A percentile compares a stretch with the other conserved stretches of the same genome.
Evolutionary conservation across 2,888 invertebrate species (phyloP).

Genomic region (Drosophila imparisetae): DNA sequence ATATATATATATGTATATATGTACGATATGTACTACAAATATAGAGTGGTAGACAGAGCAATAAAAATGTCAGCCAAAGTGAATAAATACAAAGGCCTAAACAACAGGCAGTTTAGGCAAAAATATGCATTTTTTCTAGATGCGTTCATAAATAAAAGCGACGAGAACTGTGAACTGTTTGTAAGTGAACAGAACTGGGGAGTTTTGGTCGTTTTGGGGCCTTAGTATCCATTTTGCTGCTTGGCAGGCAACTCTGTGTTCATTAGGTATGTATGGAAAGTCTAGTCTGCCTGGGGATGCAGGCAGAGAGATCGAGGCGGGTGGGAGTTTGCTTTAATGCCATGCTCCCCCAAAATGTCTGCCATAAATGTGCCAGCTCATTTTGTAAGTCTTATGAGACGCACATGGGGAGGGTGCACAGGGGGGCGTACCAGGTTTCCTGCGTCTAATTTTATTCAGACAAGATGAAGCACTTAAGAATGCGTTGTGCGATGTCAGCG

Average conservation of each 20-base stretch:
- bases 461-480: conserved; percentile 81
- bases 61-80: conserved; percentile 64
- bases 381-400: conserved; percentile 45
- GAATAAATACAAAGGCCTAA: conserved; percentile 55
- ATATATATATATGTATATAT: not conserved
- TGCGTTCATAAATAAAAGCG: conserved; percentile 61
- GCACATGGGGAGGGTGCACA: not conserved
- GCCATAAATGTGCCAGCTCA: conserved; percentile 79
- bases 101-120: conserved; percentile 47
- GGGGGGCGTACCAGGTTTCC: conserved; percentile 28
- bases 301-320: conserved; percentile 9
- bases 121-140: conserved; percentile 73
- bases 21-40: conserved; percentile 6
- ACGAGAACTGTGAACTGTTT: conserved; percentile 1
- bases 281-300: conserved; percentile 32
- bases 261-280: conserved; percentile 73
- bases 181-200: not conserved
- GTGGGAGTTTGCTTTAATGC: conserved; percentile 57
- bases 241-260: conserved; percentile 62
- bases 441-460: conserved; percentile 75
- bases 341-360: conserved; percentile 66
- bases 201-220: not conserved
- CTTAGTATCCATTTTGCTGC: conserved; percentile 38
- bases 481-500: conserved; percentile 68
- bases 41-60: conserved; percentile 30